Evolutionary conservation across 2,888 invertebrate species (phyloP), one percentile per base, ranked within the genome.

Genomic region (Caradrina clavipalpis): DNA sequence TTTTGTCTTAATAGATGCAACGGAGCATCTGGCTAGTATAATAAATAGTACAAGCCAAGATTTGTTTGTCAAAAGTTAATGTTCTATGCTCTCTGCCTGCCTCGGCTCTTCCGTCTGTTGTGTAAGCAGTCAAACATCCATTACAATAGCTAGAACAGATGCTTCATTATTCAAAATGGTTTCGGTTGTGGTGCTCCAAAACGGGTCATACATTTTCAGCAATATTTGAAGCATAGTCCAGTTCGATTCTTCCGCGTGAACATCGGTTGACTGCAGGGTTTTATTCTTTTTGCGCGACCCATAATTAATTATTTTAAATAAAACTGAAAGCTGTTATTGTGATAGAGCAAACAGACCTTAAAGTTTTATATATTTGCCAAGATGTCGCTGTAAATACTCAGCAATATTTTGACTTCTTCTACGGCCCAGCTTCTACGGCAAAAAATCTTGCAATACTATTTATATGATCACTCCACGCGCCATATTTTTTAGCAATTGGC

Each of bases 1-100:
- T 74, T 78, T 58, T 21, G 11, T 64, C 31, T 49, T 67, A 61
- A 69, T 78, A 60, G 61, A 47, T 68, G 78, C 53, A 78, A 64
- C 49, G 51, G 60, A 69, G 31, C 75, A 68, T 74, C 71, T 82
- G 71, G 71, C 22, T 60, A 26, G 19, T 63, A 56, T 70, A 49
- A 64, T 69, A 67, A 49, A 64, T 67, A 67, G 26, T 51, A 45
- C 53, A 54, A 63, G 65, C 56, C 56, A 77, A 66, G 62, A 72
- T 70, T 42, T 35, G 64, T 26, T 77, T 50, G 60, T 77, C 51
- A 62, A 77, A 76, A 69, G 45, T 19, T 51, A 57, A 79, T 68
- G 35, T 60, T 66, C 17, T 50, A 60, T 63, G 59, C 60, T 63
- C 26, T 42, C 13, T 39, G 19, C 50, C 2, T 55, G 35, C 17